Evolutionary conservation across 2,888 invertebrate species (phyloP).

Genomic region (Pristionchus maxplancki): DNA sequence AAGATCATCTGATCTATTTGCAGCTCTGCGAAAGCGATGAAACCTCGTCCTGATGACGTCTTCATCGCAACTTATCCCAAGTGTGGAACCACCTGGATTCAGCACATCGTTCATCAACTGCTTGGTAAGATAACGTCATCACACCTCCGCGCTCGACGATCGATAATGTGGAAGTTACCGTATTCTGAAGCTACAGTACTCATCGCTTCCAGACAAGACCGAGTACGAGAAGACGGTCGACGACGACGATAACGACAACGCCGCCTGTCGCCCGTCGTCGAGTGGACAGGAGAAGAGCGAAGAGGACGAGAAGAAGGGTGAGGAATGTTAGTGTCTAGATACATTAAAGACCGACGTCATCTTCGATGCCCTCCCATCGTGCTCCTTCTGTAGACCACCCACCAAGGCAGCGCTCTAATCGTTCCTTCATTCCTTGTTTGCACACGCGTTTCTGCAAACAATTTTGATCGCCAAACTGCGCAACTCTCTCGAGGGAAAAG

Average conservation of each 20-base stretch:
- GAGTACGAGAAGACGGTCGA: constrained; percentile 20
- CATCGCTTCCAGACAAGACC: constrained; percentile 29
- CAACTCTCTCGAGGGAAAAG: not conserved
- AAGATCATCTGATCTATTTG: not conserved
- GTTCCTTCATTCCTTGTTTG: constrained; percentile 16
- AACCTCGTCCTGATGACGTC: constrained; percentile 70
- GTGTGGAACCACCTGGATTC: constrained; percentile 77
- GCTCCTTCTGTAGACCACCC: not conserved
- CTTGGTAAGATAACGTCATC: constrained; percentile 53
- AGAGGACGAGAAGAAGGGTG: constrained; percentile 27
- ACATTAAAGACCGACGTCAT: too few species aligned
- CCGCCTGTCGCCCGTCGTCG: not conserved
- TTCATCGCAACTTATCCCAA: constrained; percentile 77
- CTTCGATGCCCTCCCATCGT: not conserved
- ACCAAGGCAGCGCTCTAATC: not conserved
- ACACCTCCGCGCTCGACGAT: too few species aligned
- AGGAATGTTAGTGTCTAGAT: not conserved
- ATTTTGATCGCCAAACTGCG: not conserved
- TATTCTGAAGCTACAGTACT: not conserved
- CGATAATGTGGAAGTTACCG: too few species aligned
- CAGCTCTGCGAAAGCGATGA: constrained; percentile 71
- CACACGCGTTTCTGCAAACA: not conserved
- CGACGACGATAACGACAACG: constrained; percentile 24
- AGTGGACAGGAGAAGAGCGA: not conserved
- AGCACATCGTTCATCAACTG: constrained; percentile 75